Evolutionary conservation across 2,888 invertebrate genomes (phyloP).

Genomic region (Leptinotarsa rubiginosa): DNA sequence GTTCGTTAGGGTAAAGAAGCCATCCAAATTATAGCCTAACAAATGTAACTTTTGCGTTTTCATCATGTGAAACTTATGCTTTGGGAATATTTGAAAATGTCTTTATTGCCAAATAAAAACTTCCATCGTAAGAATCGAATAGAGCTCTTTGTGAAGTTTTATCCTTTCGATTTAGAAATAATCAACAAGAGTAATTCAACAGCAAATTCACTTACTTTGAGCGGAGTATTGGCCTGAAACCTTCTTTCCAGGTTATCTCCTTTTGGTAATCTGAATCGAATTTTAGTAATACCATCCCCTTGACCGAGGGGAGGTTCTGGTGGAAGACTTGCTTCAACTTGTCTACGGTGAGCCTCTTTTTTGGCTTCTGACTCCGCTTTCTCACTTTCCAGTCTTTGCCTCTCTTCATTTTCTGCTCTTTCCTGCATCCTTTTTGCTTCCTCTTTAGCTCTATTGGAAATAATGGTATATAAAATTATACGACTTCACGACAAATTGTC

Average conservation of each 20-base stretch:
- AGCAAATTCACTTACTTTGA: slow-evolving; percentile 66
- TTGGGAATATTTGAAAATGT: too few species aligned
- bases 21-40: too few species aligned
- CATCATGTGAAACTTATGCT: too few species aligned
- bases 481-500: too few species aligned
- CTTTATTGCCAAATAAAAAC: too few species aligned
- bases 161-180: not conserved
- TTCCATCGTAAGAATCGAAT: not conserved
- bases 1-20: too few species aligned
- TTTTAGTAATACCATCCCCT: slow-evolving; percentile 74
- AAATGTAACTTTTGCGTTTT: too few species aligned
- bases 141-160: not conserved
- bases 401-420: slow-evolving; percentile 77
- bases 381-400: slow-evolving; percentile 81
- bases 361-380: slow-evolving; percentile 78
- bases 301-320: slow-evolving; percentile 75
- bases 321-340: slow-evolving; percentile 78
- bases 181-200: not conserved
- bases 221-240: slow-evolving; percentile 73
- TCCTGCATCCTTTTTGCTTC: slow-evolving; percentile 85
- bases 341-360: slow-evolving; percentile 77
- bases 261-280: slow-evolving; percentile 86
- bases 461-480: slow-evolving; percentile 2
- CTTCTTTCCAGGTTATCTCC: slow-evolving; percentile 82
- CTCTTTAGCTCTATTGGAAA: slow-evolving; percentile 80